These are phyloP conservation scores for Eleginops maclovinus DNA, from an alignment of 2,113 vertebrate species.

Conservation along the genomic window DNA sequence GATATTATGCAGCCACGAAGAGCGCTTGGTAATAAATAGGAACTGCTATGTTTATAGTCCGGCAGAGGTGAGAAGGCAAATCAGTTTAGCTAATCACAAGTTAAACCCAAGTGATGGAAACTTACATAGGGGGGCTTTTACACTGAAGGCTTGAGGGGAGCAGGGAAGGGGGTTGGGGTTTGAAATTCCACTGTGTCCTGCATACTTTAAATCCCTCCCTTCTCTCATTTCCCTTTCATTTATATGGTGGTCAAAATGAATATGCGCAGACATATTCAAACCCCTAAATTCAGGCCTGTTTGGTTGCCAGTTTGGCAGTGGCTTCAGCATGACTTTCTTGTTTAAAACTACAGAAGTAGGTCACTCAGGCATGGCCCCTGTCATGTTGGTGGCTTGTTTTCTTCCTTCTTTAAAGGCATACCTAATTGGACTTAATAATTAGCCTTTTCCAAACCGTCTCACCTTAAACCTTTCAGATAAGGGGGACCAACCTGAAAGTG, in stretches of 20 bases:
- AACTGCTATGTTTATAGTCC: slow-evolving; percentile 26
- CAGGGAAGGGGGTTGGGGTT: slow-evolving; percentile 48
- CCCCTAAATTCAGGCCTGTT: neutral
- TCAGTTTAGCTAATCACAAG: slow-evolving; percentile 61
- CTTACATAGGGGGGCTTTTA: slow-evolving; percentile 54
- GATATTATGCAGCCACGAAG: neutral
- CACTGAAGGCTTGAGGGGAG: slow-evolving; percentile 58
- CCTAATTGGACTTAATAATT: neutral
- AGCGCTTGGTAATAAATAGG: slow-evolving; percentile 3
- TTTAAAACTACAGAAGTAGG: slow-evolving; percentile 19
- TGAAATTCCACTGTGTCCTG: slow-evolving; percentile 74
- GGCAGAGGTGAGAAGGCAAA: slow-evolving; percentile 56
- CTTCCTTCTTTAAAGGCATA: neutral
- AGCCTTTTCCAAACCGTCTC: neutral
- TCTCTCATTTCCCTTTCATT: slow-evolving; percentile 58
- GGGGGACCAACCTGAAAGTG: slow-evolving; percentile 19
- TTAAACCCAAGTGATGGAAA: slow-evolving; percentile 72
- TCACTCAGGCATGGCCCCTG: slow-evolving; percentile 1
- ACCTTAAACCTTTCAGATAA: neutral
- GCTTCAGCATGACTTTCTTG: slow-evolving; percentile 1
- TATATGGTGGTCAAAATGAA: slow-evolving; percentile 64
- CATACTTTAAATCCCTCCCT: slow-evolving; percentile 73
- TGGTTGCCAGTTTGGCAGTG: slow-evolving; percentile 14
- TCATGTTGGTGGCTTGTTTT: slow-evolving; percentile 10
- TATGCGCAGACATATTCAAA: slow-evolving; percentile 24